These are phyloP conservation scores for Trichonephila inaurata DNA, from an alignment of 1,140 invertebrate genomes.

Conservation along the genomic window DNA sequence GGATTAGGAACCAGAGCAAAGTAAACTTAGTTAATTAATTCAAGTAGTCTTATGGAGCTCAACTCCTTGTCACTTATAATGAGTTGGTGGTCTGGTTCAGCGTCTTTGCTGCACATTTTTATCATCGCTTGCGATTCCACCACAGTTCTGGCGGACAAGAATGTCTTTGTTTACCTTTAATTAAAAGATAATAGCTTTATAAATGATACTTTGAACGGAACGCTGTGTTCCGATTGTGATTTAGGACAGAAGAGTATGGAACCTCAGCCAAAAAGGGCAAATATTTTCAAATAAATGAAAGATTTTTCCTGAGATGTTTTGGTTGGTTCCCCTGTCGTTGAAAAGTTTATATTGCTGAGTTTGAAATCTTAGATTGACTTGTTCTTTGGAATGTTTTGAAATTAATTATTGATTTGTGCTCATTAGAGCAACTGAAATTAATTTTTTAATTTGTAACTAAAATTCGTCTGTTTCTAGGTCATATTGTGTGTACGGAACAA, in stretches of 20 bases:
- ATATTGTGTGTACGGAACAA: too few species aligned
- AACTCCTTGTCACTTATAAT: conserved; percentile 60
- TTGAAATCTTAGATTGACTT: too few species aligned
- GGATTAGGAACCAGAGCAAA: conserved; percentile 50
- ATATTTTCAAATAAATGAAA: too few species aligned
- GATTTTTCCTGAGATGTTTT: too few species aligned
- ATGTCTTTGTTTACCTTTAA: conserved; percentile 55
- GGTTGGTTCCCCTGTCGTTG: too few species aligned
- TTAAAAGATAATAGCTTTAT: conserved; percentile 48
- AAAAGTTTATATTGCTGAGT: too few species aligned
- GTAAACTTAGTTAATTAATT: conserved; percentile 71
- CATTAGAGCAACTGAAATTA: too few species aligned
- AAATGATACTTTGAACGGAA: not conserved
- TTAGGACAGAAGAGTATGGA: not conserved
- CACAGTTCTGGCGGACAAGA: not conserved
- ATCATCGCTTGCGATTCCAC: not conserved
- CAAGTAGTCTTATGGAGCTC: conserved; percentile 33
- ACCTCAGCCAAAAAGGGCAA: not conserved
- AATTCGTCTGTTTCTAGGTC: too few species aligned
- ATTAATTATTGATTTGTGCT: too few species aligned
- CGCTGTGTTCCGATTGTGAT: not conserved
- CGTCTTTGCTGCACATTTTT: conserved; percentile 43
- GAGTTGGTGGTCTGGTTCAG: conserved; percentile 1
- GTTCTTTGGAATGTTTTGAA: too few species aligned
- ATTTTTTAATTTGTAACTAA: too few species aligned